A percentile compares a stretch with the other conserved stretches of the same genome.
These are phyloP conservation scores for Penaeus japonicus DNA, from an alignment of 1,140 invertebrate genomes.

Conservation along the genomic window DNA sequence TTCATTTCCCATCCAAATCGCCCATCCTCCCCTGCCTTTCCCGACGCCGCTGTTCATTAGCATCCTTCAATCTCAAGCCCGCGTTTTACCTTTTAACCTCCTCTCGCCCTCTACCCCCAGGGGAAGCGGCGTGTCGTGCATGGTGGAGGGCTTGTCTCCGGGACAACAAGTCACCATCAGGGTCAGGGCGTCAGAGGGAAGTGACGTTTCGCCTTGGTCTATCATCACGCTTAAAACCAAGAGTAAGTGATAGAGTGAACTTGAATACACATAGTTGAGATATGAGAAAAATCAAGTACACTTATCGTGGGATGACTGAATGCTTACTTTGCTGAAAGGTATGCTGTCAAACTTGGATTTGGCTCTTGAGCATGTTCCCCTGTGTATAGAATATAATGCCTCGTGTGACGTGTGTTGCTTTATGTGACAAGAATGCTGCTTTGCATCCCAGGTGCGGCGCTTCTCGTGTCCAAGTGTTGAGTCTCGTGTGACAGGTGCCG, in stretches of 20 bases:
- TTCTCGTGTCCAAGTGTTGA: no score
- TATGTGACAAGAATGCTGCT: no score
- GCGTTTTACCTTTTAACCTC: not conserved
- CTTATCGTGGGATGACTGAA: no score
- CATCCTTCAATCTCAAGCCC: not conserved
- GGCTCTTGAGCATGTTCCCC: no score
- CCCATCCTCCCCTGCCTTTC: not conserved
- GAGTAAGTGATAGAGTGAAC: not conserved
- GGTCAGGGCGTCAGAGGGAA: not conserved
- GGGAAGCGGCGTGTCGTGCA: constrained; percentile 20
- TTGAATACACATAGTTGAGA: no score
- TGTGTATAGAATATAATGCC: no score
- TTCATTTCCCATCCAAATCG: not conserved
- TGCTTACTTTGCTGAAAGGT: no score
- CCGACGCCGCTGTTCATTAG: not conserved
- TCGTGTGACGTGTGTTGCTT: no score
- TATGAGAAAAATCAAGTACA: no score
- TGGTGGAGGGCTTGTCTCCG: constrained; percentile 25
- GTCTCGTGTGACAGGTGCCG: no score
- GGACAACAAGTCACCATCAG: constrained; percentile 1
- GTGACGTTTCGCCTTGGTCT: constrained; percentile 3
- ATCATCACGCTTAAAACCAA: constrained; percentile 23
- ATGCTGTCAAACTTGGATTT: no score
- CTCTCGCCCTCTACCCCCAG: not conserved
- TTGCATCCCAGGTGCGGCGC: no score